Base-by-base conservation (phyloP, 1,140 invertebrate genomes). In the Scaptomyza hsui region DNA sequence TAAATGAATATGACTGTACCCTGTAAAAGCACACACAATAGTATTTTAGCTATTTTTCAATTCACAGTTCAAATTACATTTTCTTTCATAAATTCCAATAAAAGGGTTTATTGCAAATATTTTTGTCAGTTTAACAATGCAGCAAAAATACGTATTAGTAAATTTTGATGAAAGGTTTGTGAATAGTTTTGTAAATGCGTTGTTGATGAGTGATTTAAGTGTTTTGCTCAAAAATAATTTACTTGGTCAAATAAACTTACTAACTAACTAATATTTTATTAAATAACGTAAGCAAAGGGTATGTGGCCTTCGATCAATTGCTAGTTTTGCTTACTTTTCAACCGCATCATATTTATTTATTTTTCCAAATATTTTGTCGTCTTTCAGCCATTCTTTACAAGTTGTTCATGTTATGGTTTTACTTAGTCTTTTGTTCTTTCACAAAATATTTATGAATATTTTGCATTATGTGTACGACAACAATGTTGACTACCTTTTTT, bases 371-470 rank as follows among this genome's bases (percentile, higher is more conserved):
- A 53, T 35, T 21, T 41, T 59, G 39, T 52, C 44, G 16, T 37
- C 57, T 41, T 18, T 49, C 29, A 4, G 12, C 7, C 39, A 55
- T 67, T n/a, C 41, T 37, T 55, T 37, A 13, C 39, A 65, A 62
- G 32, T 45, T 59, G 18, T 32, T 57, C 67, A 64, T 72, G 48
- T 62, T 64, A 60, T 35, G 19, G 55, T 72, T 51, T 69, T 71
- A 61, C 49, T 68, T 64, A 44, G 69, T 62, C 64, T 64, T 74
- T 85, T 86, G 77, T 85, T 70, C 53, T 53, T 41, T 60, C 81
- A 45, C n/a, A n/a, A 85, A 77, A 86, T 81, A 77, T 85, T 86
- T 85, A 81, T 85, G 32, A 37, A 37, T 37, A 37, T 12, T 29
- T 29, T 4, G 77, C 71, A 74, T 78, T 71, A 39, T 72, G 3